Evolutionary conservation across 2,113 vertebrate genomes (phyloP), one percentile per base, ranked within the genome.

Genomic region (Eolophus roseicapilla): DNA sequence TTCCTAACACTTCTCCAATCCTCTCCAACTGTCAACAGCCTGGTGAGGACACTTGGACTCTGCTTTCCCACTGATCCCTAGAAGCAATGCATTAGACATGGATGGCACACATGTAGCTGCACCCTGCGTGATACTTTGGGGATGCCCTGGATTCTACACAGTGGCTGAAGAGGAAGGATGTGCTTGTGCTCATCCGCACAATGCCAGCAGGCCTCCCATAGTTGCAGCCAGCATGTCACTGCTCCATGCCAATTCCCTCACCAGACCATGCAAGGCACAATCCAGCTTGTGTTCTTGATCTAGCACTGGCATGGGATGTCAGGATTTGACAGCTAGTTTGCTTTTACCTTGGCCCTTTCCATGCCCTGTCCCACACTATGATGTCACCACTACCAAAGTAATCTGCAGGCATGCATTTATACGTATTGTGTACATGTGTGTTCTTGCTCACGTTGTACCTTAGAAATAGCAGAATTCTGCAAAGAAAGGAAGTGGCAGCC

Each of bases 101-200:
- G 35, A 70, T 14, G 41, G 35, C 23, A 63, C 2, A 7, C 0
- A 1, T 16, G 37, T 20, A 53, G 14, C 39, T 39, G 57, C 13
- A n/a, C 9, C 16, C 31, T n/a, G 7, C 17, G 2, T 3, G 20
- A 9, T 52, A 31, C 57, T 82, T 37, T 50, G 17, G 57, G 75
- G 31, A 64, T 5, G 12, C 4, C 20, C 13, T 33, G 37, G 16
- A 43, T 55, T 37, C 50, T 44, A 11, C 4, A 5, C 46, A 67
- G 70, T 5, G 5, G 13, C 60, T 78, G 46, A 75, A 33, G 27
- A 12, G n/a, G 13, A 50, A 44, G 0, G 1, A 13, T 21, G 17
- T 3, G 11, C 50, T 82, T 43, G 33, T 29, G 55, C 9, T 74
- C 13, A 31, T 15, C 9, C 0, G 0, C 4, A 3, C 0, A 0